Evolutionary conservation across 2,113 vertebrate species (phyloP), one percentile per base, ranked within the genome.

Genomic region (Caretta caretta): DNA sequence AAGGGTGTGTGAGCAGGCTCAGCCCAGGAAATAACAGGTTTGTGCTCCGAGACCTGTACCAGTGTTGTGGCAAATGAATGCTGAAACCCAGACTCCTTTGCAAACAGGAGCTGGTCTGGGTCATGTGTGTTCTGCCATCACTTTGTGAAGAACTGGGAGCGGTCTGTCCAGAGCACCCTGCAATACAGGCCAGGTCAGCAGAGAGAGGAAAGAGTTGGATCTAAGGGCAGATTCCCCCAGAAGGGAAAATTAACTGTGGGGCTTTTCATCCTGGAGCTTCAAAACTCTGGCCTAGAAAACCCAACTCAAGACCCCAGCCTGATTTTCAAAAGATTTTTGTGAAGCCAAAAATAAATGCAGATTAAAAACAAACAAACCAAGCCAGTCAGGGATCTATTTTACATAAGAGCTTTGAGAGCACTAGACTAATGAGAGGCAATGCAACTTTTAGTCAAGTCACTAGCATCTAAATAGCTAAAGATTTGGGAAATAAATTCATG

Each of bases 31-130:
- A n/a, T 20, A 69, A 9, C 62, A n/a, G 62, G 31, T 69, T 35
- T n/a, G 31, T n/a, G 31, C 88, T 51, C 65, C 14, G 11, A 81
- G 65, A 50, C 17, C 17, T 2, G 0, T 22, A 17, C 50, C 38
- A 8, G n/a, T 4, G 1, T 1, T 8, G 25, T 50, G 1, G 0
- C 25, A n/a, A n/a, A 10, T 12, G 1, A 16, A 12, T 4, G 49
- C 48, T 29, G 0, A 22, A 51, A n/a, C 80, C 11, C 53, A 2
- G 35, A n/a, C 35, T n/a, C 31, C 62, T 69, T n/a, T 69, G 62
- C 62, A 19, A 9, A 19, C 17, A 13, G 35, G 62, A 69, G 7
- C 62, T 35, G 35, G 29, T n/a, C 62, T n/a, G 35, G 14, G 35
- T 69, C 65, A 35, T 69, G 35, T 4, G 8, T 69, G 35, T n/a